Evolutionary conservation across 2,113 vertebrate species (phyloP).

Genomic region (Cyanocitta stelleri): DNA sequence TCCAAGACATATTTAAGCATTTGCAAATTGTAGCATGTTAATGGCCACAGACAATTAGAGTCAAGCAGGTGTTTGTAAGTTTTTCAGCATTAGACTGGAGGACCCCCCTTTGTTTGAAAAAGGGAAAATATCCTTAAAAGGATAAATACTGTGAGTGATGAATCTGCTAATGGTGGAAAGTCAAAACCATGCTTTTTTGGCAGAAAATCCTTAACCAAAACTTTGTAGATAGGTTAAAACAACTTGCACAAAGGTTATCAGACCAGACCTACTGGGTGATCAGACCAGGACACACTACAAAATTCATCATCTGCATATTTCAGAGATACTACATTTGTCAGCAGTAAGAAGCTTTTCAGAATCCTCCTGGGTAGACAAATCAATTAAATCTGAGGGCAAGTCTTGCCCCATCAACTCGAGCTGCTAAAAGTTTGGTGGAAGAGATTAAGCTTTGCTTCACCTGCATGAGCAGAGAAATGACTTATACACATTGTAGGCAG

Average conservation of each 20-base stretch:
- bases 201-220: not conserved
- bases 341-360: not conserved
- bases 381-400: not conserved
- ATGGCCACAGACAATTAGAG: not conserved
- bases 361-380: not conserved
- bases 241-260: not conserved
- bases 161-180: not conserved
- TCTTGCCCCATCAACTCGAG: not conserved
- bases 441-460: not conserved
- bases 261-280: not conserved
- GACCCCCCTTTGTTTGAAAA: not conserved
- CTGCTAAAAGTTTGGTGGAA: not conserved
- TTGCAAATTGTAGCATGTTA: not conserved
- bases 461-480: not conserved
- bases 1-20: not conserved
- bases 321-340: not conserved
- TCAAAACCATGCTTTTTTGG: not conserved
- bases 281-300: not conserved
- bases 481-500: not conserved
- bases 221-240: not conserved
- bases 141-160: not conserved
- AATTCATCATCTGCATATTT: not conserved
- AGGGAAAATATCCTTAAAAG: not conserved
- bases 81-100: not conserved
- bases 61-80: not conserved